Percentiles rank a stretch among this genome's conserved stretches.
Evolutionary conservation across 92 coral and sea anemone genomes (phyloP).

Genomic region (Actinostola sp.): DNA sequence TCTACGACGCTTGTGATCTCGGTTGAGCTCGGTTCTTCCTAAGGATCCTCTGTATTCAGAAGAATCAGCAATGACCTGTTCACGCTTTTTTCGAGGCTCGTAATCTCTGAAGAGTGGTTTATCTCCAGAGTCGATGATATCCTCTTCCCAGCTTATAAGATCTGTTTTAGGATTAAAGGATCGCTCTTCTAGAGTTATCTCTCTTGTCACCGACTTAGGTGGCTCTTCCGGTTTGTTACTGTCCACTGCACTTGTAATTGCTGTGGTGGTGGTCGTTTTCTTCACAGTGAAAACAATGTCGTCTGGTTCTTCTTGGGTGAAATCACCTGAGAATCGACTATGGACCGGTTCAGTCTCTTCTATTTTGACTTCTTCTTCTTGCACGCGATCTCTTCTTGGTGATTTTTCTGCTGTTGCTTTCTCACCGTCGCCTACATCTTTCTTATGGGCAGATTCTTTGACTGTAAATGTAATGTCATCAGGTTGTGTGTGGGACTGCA

Average conservation of each 20-base stretch:
- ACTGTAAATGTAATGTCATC: conserved; percentile 26
- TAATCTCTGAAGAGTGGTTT: not conserved
- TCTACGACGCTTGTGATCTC: not conserved
- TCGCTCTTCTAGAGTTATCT: conserved; percentile 12
- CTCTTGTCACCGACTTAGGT: conserved; percentile 7
- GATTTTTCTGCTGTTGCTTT: conserved; percentile 53
- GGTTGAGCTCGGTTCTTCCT: conserved; percentile 6
- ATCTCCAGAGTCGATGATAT: conserved; percentile 13
- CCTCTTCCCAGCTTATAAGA: conserved; percentile 29
- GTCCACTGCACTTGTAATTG: not conserved
- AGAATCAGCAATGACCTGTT: not conserved
- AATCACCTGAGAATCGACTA: conserved; percentile 14
- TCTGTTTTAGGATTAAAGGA: conserved; percentile 15
- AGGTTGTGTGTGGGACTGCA: conserved; percentile 14
- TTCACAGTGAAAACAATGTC: conserved; percentile 42
- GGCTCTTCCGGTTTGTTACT: conserved; percentile 13
- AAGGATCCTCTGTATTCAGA: conserved; percentile 7
- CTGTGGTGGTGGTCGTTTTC: not conserved
- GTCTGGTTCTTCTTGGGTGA: conserved; percentile 20
- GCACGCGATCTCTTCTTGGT: conserved; percentile 28
- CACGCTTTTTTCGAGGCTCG: not conserved
- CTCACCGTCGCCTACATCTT: too few relatives aligned
- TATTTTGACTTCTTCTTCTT: conserved; percentile 23
- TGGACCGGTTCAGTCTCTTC: conserved; percentile 27
- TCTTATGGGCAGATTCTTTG: conserved; percentile 15